Base-by-base conservation (phyloP, 1,140 invertebrate genomes). In the Bombus confusus region DNA sequence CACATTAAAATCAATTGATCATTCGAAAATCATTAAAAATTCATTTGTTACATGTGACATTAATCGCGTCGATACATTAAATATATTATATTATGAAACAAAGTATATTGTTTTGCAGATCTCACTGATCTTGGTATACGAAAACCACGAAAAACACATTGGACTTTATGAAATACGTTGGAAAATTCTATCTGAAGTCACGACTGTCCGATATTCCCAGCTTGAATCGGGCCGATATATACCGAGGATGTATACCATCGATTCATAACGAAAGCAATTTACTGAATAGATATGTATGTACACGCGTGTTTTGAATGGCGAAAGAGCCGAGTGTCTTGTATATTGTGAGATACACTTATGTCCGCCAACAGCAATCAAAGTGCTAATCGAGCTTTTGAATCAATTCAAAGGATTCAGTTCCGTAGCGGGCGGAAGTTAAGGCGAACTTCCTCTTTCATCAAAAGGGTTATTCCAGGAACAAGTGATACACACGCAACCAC, bases 321-420 rank as follows among this genome's bases (percentile, higher is more conserved):
- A 62, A 73, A 73, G n/a, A 25, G 12, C n/a, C 52, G 9, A 6
- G 37, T 39, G 22, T 43, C 80, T 74, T 31, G 52, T 62, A 28
- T 47, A 47, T 37, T 15, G 52, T 2, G 66, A 71, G 25, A 47
- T 25, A 71, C 34, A 31, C 52, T 31, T 13, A 34, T 31, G n/a
- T 22, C 12, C 37, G 10, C 80, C 52, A 15, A 37, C 69, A 62
- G 69, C 69, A 81, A 81, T 81, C 80, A 81, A 81, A 71, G 71
- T 81, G 69, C 80, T 81, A 81, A 81, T 81, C 80, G 72, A 81
- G 80, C 80, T 81, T 81, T 74, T 81, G 69, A 81, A 74, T 64
- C 69, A 74, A 81, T 81, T 81, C 80, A 81, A 81, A 81, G 80
- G 80, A 74, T 74, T 62, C 39, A 74, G 69, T 74, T 81, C 64